phyloP scores from a whole-genome alignment of 2,888 invertebrate species.

The Hydroisotoma schaefferi region DNA sequence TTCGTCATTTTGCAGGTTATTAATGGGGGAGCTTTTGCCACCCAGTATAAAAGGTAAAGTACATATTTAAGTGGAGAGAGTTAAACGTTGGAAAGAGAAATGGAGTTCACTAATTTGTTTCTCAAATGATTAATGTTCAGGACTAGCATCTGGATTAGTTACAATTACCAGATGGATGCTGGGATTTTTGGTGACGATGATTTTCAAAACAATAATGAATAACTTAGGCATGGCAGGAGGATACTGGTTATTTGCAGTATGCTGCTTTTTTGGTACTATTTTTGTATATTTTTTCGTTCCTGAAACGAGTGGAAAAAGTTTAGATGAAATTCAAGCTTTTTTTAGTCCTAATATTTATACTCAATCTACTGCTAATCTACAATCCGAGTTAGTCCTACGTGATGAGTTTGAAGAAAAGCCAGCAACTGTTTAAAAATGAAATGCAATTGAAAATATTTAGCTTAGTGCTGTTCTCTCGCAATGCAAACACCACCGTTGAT shows the following conservation, averaged over 20 bases:
- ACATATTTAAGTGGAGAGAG: background rate
- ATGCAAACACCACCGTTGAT: too few relatives aligned
- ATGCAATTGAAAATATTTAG: too few relatives aligned
- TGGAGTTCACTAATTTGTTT: background rate
- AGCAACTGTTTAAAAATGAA: too few relatives aligned
- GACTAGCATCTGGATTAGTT: slow-evolving; percentile 39
- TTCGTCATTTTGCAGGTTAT: slow-evolving; percentile 14
- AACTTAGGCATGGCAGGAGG: slow-evolving; percentile 29
- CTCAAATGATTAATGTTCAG: slow-evolving; percentile 14
- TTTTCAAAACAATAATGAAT: slow-evolving; percentile 38
- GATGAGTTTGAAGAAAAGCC: too few relatives aligned
- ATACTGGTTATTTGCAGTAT: slow-evolving; percentile 39
- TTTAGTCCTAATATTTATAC: slow-evolving; percentile 12
- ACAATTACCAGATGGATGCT: slow-evolving; percentile 43
- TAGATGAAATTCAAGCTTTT: slow-evolving; percentile 29
- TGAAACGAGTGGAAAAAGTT: slow-evolving; percentile 26
- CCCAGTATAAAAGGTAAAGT: slow-evolving; percentile 32
- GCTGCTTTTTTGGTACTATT: slow-evolving; percentile 36
- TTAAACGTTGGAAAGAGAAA: background rate
- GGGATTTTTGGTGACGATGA: slow-evolving; percentile 38
- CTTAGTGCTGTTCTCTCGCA: too few relatives aligned
- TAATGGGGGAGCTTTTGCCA: slow-evolving; percentile 44
- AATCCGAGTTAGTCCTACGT: too few relatives aligned
- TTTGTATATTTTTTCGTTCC: slow-evolving; percentile 22
- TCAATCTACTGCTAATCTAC: too few relatives aligned